A percentile compares a stretch with the other conserved stretches of the same genome.
Evolutionary conservation across 1,140 invertebrate genomes (phyloP).

Genomic region (Papilio machaon): DNA sequence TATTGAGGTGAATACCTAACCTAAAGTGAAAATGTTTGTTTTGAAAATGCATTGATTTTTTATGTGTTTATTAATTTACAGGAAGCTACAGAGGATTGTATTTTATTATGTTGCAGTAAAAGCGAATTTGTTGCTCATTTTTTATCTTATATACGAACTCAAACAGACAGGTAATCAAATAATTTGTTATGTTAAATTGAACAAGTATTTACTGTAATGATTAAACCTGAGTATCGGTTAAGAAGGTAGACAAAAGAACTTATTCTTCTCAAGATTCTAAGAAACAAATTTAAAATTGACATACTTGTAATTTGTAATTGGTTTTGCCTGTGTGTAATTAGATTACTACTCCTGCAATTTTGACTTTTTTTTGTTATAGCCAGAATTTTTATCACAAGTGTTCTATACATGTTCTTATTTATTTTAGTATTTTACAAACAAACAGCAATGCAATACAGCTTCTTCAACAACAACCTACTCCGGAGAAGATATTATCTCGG

Average conservation of each 20-base stretch:
- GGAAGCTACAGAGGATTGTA: conserved; percentile 67
- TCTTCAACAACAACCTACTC: conserved; percentile 65
- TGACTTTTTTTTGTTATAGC: neutral
- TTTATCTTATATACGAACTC: conserved; percentile 68
- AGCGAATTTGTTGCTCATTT: conserved; percentile 73
- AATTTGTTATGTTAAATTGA: neutral
- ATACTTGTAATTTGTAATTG: neutral
- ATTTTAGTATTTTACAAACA: conserved; percentile 69
- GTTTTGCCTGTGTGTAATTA: neutral
- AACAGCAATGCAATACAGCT: conserved; percentile 66
- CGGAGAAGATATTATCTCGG: conserved; percentile 60
- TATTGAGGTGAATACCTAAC: conserved; percentile 69
- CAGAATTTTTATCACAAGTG: neutral
- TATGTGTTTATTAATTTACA: conserved; percentile 55
- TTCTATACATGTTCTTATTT: conserved; percentile 9
- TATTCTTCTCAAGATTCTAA: neutral
- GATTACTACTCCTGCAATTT: too few relatives aligned
- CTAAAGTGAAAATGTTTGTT: conserved; percentile 47
- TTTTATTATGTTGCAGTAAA: conserved; percentile 66
- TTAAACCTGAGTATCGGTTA: neutral
- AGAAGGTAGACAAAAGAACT: neutral
- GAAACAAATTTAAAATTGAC: neutral
- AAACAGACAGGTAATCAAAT: conserved; percentile 66
- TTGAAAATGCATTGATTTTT: conserved; percentile 41
- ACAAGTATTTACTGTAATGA: neutral